Conservation (phyloP, 2,797 vertebrate species). For the Poeciliopsis paucimaculata region DNA sequence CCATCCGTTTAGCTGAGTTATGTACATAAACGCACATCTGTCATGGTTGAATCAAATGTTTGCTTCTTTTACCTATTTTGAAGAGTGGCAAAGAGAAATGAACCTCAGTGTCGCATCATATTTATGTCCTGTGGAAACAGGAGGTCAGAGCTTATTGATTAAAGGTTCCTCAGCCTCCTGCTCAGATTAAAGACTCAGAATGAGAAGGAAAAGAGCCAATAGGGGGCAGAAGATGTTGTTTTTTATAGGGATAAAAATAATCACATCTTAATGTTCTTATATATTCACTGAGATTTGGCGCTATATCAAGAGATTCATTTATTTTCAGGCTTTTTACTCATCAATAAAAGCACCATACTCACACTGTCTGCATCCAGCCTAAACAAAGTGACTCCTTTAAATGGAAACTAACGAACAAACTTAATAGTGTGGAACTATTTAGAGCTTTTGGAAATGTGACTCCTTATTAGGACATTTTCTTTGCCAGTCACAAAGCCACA, state of each 20-base stretch:
- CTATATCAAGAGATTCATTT: background rate
- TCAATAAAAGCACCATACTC: background rate
- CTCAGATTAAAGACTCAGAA: background rate
- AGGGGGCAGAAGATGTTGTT: background rate
- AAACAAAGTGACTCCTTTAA: conserved; percentile 34
- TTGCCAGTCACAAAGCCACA: background rate
- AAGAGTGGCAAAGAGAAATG: too few species aligned
- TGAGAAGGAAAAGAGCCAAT: background rate
- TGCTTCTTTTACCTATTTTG: too few species aligned
- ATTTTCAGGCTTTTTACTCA: background rate
- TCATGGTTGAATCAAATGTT: background rate
- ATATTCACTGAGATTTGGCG: background rate
- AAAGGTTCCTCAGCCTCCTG: background rate
- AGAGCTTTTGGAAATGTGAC: background rate
- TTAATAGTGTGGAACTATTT: conserved; percentile 31
- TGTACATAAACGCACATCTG: background rate
- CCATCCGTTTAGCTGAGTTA: background rate
- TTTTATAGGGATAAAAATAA: background rate
- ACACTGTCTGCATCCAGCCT: conserved; percentile 16
- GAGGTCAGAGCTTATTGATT: background rate
- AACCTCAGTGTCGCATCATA: background rate
- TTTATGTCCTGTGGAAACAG: background rate
- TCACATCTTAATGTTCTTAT: background rate
- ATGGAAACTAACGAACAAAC: conserved; percentile 56
- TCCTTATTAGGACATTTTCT: conserved; percentile 52